These are phyloP conservation scores for Nebria brevicollis DNA, from an alignment of 2,888 invertebrate genomes.

Conservation along the genomic window DNA sequence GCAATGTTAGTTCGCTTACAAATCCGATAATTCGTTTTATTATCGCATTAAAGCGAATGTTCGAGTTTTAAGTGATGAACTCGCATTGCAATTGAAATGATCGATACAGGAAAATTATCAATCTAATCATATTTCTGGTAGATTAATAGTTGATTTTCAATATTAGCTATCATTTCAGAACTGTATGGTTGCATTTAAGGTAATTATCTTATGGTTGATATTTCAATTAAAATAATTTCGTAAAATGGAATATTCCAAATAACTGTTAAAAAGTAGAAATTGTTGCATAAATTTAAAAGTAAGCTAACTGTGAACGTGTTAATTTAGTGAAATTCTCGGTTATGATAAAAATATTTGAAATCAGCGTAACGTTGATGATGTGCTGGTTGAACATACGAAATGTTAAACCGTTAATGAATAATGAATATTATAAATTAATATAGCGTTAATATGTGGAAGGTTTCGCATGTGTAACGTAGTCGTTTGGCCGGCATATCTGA, in stretches of 20 bases:
- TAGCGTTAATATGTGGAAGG: constrained; percentile 1
- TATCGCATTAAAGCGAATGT: too few relatives aligned
- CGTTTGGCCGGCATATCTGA: neutral
- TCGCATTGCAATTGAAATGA: too few relatives aligned
- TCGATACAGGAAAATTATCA: too few relatives aligned
- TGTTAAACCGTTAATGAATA: neutral
- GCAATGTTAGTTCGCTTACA: too few relatives aligned
- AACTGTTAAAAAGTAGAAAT: neutral
- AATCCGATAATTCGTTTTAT: too few relatives aligned
- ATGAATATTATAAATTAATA: constrained; percentile 2
- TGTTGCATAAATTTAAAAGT: neutral
- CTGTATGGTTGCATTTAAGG: too few relatives aligned
- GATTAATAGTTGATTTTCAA: too few relatives aligned
- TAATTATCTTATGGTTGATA: too few relatives aligned
- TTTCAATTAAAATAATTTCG: too few relatives aligned
- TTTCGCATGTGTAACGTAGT: neutral
- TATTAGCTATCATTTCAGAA: too few relatives aligned
- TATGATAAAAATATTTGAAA: constrained; percentile 8
- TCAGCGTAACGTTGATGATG: neutral
- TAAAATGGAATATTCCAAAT: neutral
- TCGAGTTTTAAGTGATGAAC: too few relatives aligned
- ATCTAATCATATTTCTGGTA: too few relatives aligned
- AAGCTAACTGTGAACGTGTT: neutral
- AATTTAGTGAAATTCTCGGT: neutral
- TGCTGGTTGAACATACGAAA: neutral